A percentile compares a stretch with the other conserved stretches of the same genome.
phyloP scores from a whole-genome alignment of 2,113 vertebrate genomes.

The Carollia perspicillata region DNA sequence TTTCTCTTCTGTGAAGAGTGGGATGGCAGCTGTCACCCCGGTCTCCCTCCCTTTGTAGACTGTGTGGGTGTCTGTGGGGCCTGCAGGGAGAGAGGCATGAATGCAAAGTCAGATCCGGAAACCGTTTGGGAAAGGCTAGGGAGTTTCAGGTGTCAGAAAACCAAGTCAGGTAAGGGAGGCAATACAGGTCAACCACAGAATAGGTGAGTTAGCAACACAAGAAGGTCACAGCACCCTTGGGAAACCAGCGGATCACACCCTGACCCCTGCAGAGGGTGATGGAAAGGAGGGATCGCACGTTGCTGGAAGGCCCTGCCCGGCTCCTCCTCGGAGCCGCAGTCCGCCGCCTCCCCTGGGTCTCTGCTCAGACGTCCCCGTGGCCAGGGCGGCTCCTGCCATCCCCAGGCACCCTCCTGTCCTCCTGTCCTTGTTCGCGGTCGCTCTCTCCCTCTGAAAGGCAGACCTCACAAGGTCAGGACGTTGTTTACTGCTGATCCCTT shows the following conservation, averaged over 20 bases:
- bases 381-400: accelerated
- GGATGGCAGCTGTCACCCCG: no score
- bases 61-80: neutral
- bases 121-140: neutral
- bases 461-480: no score
- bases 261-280: neutral
- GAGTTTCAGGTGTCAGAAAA: neutral
- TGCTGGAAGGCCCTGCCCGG: neutral
- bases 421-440: no score
- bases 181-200: neutral
- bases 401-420: no score
- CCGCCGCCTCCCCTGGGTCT: neutral
- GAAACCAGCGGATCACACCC: neutral
- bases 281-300: no score
- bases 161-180: neutral
- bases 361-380: neutral
- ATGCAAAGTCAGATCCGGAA: neutral
- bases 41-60: neutral
- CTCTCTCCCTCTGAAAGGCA: no score
- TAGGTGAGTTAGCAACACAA: neutral
- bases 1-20: neutral
- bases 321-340: accelerated
- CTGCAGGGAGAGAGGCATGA: neutral
- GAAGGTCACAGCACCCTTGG: neutral
- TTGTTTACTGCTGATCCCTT: no score